Evolutionary conservation across 2,888 invertebrate species (phyloP), one percentile per base, ranked within the genome.

Genomic region (Agrotis puta): DNA sequence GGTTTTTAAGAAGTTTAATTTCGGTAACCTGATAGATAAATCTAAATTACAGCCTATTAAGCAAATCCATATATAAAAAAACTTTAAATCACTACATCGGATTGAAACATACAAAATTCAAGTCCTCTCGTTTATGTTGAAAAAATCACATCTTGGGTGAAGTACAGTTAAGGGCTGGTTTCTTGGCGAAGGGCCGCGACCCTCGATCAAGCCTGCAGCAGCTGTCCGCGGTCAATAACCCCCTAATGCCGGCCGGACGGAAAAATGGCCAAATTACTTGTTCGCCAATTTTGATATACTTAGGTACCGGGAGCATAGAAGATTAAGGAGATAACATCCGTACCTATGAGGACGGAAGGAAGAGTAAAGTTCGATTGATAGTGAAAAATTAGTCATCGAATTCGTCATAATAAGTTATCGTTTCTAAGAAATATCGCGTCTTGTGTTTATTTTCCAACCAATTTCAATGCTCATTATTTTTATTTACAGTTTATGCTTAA

Each of bases 171-270:
- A 88, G 88, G 88, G 89, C 71, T 84, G 83, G 82, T 84, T 82
- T 81, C 82, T 85, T 79, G 75, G 81, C 79, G 71, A 84, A 88
- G 90, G 91, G 89, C 86, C 88, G 76, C 83, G 88, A 85, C 88
- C 92, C 91, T 87, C 85, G 82, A 83, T 83, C 79, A 79, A 82
- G 72, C 82, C 79, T 72, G 71, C 83, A 85, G 85, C 90, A 89
- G 88, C 92, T 91, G 91, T 83, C 78, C 53, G 85, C 88, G 95
- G 90, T 91, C 93, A 82, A 76, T 87, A 91, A 94, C 88, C 94
- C 92, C 91, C 92, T 91, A 92, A 92, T 92, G 91, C 88, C 83
- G 83, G 84, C 87, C 86, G 81, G 77, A 73, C 83, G 75, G 74
- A 81, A 81, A 81, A 75, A 74, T 78, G 61, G 66, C 53, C 79